These are phyloP conservation scores for Tenthredo livida DNA, from an alignment of 2,888 invertebrate species.

Conservation along the genomic window DNA sequence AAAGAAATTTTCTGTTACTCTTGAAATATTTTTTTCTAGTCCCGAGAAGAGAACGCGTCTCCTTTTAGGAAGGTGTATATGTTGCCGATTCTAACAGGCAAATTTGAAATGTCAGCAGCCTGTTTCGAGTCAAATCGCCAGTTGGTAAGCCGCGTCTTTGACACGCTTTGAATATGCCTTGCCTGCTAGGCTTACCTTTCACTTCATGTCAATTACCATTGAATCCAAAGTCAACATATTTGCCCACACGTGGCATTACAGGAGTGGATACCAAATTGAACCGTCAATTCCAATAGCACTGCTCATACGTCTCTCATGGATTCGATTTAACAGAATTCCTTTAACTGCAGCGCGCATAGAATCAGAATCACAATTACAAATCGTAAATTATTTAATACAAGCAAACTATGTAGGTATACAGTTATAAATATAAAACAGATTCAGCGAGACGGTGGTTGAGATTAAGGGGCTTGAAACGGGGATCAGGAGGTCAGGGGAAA, in stretches of 20 bases:
- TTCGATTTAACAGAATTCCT: background rate
- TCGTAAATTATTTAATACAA: conserved; percentile 72
- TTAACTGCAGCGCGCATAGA: too few relatives aligned
- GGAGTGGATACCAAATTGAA: conserved; percentile 54
- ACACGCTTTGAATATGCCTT: conserved; percentile 17
- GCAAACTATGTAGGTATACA: conserved; percentile 40
- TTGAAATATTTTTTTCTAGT: background rate
- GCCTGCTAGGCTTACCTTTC: conserved; percentile 2
- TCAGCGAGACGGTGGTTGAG: conserved; percentile 55
- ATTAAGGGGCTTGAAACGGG: conserved; percentile 50
- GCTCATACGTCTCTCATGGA: conserved; percentile 58
- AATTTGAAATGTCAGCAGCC: background rate
- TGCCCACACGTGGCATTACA: background rate
- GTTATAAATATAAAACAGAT: conserved; percentile 40
- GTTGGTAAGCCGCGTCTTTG: conserved; percentile 24
- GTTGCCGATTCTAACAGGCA: background rate
- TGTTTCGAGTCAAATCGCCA: background rate
- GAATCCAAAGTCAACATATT: background rate
- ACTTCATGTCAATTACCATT: conserved; percentile 32
- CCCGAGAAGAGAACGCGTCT: background rate
- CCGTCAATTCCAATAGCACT: conserved; percentile 60
- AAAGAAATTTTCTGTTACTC: too few relatives aligned
- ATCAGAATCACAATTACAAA: conserved; percentile 71
- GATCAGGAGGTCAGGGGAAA: conserved; percentile 44
- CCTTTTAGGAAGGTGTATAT: background rate